Evolutionary conservation across 1,140 invertebrate genomes (phyloP).

Genomic region (Homalodisca vitripennis): DNA sequence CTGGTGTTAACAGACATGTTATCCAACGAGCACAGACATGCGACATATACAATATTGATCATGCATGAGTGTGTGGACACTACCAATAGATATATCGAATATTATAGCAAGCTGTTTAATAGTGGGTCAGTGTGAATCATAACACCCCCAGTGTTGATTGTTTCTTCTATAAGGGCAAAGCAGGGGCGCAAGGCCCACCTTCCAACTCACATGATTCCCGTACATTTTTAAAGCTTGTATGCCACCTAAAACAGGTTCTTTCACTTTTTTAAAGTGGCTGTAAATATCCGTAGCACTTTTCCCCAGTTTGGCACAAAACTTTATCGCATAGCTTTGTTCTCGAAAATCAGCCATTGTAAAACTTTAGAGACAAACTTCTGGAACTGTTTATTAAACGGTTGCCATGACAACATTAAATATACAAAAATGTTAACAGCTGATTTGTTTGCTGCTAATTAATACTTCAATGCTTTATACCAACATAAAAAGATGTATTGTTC

Average conservation of each 20-base stretch:
- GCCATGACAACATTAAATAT: slow-evolving; percentile 12
- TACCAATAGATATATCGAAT: slow-evolving; percentile 3
- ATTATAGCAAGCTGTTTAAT: slow-evolving; percentile 5
- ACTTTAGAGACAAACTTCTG: slow-evolving; percentile 7
- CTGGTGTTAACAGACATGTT: slow-evolving; percentile 1
- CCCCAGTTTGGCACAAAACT: slow-evolving; percentile 33
- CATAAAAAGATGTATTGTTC: slow-evolving; percentile 7
- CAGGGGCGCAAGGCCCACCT: slow-evolving; percentile 8
- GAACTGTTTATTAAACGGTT: slow-evolving; percentile 9
- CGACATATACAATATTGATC: background rate
- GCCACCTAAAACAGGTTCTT: slow-evolving; percentile 11
- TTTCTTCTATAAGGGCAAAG: background rate
- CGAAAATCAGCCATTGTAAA: slow-evolving; percentile 25
- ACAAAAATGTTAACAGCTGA: slow-evolving; percentile 14
- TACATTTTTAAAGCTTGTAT: slow-evolving; percentile 16
- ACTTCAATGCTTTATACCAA: slow-evolving; percentile 19
- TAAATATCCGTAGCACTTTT: slow-evolving; percentile 31
- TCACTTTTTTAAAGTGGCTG: slow-evolving; percentile 23
- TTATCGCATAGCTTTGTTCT: slow-evolving; percentile 31
- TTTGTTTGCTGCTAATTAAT: slow-evolving; percentile 17
- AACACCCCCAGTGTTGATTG: slow-evolving; percentile 17
- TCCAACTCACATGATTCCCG: slow-evolving; percentile 17
- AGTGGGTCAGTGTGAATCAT: slow-evolving; percentile 7
- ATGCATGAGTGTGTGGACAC: slow-evolving; percentile 1
- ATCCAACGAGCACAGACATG: slow-evolving; percentile 1